Conservation (phyloP, 92 coral and sea anemone species). For the Bergia puertoricense region DNA sequence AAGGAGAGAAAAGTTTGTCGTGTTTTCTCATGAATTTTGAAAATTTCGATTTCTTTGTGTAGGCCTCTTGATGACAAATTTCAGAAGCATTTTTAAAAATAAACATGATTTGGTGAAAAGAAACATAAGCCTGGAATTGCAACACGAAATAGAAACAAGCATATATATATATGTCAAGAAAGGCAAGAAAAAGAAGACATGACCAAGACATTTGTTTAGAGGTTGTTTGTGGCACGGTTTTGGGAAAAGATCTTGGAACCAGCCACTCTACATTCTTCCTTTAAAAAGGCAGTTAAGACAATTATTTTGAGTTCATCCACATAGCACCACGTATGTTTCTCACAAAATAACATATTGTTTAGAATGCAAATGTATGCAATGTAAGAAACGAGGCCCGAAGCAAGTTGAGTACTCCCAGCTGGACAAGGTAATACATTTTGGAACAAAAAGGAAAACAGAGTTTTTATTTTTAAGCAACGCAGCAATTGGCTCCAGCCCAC, state of each 20-base stretch:
- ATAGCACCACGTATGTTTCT: background rate
- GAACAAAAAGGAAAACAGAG: too few relatives aligned
- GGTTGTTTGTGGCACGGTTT: background rate
- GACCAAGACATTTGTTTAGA: background rate
- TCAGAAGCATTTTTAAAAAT: conserved; percentile 4
- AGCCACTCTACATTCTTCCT: too few relatives aligned
- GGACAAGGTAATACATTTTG: background rate
- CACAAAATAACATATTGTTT: background rate
- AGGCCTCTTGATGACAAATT: background rate
- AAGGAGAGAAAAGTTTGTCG: background rate
- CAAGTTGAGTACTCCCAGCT: background rate
- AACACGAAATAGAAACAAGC: background rate
- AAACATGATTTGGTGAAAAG: conserved; percentile 2
- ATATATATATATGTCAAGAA: background rate
- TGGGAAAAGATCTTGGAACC: background rate
- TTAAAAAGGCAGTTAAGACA: too few relatives aligned
- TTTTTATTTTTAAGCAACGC: background rate
- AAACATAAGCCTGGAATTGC: background rate
- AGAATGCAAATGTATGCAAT: background rate
- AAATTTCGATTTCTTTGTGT: background rate
- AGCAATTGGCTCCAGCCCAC: background rate
- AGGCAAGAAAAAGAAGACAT: background rate
- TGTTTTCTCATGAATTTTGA: conserved; percentile 16
- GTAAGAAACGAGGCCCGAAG: background rate
- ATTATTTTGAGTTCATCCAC: too few relatives aligned